These are phyloP conservation scores for Holothuria leucospilota DNA, from an alignment of 53 echinoderm and acorn worm species.

Conservation along the genomic window DNA sequence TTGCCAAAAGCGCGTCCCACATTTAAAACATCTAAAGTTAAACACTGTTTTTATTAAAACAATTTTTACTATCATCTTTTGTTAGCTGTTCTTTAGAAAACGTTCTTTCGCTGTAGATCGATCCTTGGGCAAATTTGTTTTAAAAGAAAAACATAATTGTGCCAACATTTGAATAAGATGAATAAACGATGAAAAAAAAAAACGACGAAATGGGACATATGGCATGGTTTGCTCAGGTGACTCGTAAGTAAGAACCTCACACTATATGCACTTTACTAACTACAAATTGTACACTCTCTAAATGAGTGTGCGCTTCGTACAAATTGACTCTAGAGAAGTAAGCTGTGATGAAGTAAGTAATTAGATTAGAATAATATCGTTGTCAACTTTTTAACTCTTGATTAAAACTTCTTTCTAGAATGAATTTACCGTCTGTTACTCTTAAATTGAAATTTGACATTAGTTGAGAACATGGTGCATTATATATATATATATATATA, in stretches of 20 bases:
- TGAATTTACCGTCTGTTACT: no score
- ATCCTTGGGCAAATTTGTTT: conserved; percentile 39
- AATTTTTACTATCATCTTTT: conserved; percentile 24
- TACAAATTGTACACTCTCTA: conserved; percentile 3
- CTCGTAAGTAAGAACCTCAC: neutral
- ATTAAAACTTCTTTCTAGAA: no score
- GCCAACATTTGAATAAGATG: conserved; percentile 39
- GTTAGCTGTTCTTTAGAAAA: neutral
- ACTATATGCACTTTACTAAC: neutral
- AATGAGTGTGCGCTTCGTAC: neutral
- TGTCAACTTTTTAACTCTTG: no score
- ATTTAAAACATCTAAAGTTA: no score
- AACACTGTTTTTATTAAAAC: no score
- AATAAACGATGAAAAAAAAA: neutral
- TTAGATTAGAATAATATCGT: no score
- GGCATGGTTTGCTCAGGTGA: conserved; percentile 34
- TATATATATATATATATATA: no score
- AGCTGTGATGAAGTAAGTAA: no score
- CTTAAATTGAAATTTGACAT: no score
- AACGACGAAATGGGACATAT: conserved; percentile 9
- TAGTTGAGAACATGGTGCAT: no score
- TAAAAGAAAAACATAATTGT: conserved; percentile 32
- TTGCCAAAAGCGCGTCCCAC: no score
- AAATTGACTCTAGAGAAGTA: neutral
- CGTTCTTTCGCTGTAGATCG: conserved; percentile 7